phyloP scores from a whole-genome alignment of 2,113 vertebrate species.

The Callipepla californica region DNA sequence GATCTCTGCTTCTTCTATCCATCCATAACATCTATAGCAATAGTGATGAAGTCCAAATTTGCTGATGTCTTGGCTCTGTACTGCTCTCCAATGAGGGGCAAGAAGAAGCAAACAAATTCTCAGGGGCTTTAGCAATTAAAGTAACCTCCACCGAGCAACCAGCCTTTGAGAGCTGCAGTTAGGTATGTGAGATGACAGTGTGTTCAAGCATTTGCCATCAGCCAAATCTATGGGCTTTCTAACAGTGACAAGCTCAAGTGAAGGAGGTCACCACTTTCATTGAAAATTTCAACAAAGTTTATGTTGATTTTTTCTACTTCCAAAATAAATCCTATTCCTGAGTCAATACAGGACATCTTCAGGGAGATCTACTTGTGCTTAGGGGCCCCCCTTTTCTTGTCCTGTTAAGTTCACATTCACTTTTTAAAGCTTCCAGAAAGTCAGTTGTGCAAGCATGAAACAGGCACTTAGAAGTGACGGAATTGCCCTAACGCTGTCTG shows the following conservation, averaged over 20 bases:
- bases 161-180: neutral
- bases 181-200: neutral
- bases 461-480: neutral
- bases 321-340: neutral
- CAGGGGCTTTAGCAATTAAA: neutral
- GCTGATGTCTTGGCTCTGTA: neutral
- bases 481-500: neutral
- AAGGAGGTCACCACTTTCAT: neutral
- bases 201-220: neutral
- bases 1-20: neutral
- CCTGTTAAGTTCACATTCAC: neutral
- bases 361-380: neutral
- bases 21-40: neutral
- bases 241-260: neutral
- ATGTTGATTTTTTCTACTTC: neutral
- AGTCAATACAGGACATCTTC: neutral
- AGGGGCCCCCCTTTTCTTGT: neutral
- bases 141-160: neutral
- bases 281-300: neutral
- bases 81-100: neutral
- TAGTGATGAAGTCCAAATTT: neutral
- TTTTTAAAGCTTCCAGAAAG: neutral
- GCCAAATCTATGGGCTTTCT: neutral
- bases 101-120: neutral
- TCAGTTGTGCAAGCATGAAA: neutral